Evolutionary conservation across 2,797 vertebrate species (phyloP).

Genomic region (Oryzias sinensis): DNA sequence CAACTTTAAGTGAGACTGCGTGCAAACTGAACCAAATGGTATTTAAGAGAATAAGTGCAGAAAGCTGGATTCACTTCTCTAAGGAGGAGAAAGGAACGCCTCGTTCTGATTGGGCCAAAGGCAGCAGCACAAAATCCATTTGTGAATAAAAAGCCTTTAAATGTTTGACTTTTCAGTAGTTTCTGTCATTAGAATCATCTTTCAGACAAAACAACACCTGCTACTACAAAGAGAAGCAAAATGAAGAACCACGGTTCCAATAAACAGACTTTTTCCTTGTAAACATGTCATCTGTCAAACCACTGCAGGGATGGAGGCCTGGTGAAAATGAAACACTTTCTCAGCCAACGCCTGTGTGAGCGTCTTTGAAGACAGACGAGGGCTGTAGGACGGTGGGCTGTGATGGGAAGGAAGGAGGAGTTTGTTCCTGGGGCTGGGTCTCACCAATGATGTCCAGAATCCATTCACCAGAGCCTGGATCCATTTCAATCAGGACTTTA

Average conservation of each 20-base stretch:
- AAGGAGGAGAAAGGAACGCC: slow-evolving; percentile 4
- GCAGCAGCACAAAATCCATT: slow-evolving; percentile 4
- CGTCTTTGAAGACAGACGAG: slow-evolving; percentile 12
- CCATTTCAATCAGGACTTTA: too few species aligned
- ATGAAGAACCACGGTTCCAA: neutral
- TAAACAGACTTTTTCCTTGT: slow-evolving; percentile 11
- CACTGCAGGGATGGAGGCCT: slow-evolving; percentile 25
- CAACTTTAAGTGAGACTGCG: slow-evolving; percentile 15
- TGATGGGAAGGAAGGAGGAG: slow-evolving; percentile 37
- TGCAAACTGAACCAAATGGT: slow-evolving; percentile 15
- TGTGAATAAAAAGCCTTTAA: neutral
- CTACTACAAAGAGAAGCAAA: slow-evolving; percentile 1
- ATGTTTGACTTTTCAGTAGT: neutral
- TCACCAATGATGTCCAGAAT: too few species aligned
- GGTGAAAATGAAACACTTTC: slow-evolving; percentile 33
- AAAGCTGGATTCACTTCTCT: slow-evolving; percentile 27
- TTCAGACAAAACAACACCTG: neutral
- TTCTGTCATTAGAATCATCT: neutral
- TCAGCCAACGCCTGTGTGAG: slow-evolving; percentile 10
- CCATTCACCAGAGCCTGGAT: too few species aligned
- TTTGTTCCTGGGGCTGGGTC: slow-evolving; percentile 22
- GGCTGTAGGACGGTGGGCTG: slow-evolving; percentile 45
- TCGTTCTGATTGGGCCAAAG: slow-evolving; percentile 14
- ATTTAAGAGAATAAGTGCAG: slow-evolving; percentile 25
- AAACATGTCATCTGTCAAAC: slow-evolving; percentile 30